phyloP scores from a whole-genome alignment of 2,113 vertebrate genomes.

The Peucedramus taeniatus region DNA sequence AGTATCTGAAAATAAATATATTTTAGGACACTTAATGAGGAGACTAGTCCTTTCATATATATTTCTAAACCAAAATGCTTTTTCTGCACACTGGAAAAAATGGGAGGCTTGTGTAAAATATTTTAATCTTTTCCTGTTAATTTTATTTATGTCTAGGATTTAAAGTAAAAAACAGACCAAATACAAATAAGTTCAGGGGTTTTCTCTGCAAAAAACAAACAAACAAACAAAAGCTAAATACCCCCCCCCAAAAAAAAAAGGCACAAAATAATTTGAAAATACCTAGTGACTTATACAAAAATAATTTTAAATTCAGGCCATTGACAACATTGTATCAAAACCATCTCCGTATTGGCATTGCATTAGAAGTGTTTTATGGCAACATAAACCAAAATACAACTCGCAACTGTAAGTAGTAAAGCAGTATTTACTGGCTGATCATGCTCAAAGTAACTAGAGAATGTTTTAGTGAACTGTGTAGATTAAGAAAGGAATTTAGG shows the following conservation, averaged over 20 bases:
- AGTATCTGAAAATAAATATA: not conserved
- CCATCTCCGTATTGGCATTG: not conserved
- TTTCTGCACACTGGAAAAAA: not conserved
- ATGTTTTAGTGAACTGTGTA: not conserved
- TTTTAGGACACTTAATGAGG: not conserved
- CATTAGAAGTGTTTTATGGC: slow-evolving; percentile 12
- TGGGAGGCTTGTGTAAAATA: not conserved
- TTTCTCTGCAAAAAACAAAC: not conserved
- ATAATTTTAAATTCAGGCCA: not conserved
- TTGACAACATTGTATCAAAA: not conserved
- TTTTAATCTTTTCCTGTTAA: not conserved
- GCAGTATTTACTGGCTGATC: slow-evolving; percentile 19
- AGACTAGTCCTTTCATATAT: not conserved
- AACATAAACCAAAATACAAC: slow-evolving; percentile 39
- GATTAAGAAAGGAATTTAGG: slow-evolving; percentile 14
- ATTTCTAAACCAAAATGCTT: not conserved
- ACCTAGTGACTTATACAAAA: not conserved
- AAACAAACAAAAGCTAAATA: not conserved
- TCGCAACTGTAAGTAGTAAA: slow-evolving; percentile 38
- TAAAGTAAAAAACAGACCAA: not conserved
- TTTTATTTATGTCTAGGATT: not conserved
- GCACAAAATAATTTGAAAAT: not conserved
- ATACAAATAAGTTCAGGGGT: not conserved
- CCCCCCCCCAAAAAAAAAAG: not conserved
- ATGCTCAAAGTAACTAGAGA: not conserved